Evolutionary conservation across 2,113 vertebrate genomes (phyloP), one percentile per base, ranked within the genome.

Genomic region (Charina bottae): DNA sequence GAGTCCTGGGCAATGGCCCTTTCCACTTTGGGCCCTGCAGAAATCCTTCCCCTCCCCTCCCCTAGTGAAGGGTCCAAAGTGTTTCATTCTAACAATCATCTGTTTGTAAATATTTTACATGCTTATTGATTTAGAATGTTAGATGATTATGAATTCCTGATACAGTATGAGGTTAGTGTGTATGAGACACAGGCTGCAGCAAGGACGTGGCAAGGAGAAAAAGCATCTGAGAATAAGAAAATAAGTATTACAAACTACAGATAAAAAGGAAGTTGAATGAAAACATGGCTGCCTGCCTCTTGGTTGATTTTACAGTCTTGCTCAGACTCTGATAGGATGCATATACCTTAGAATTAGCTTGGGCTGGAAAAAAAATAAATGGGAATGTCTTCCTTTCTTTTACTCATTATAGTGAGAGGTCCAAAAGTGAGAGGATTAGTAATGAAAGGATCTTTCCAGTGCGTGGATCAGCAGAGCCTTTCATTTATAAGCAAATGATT

Each of bases 61-160:
- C 83, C 90, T 88, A 86, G 10, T 84, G 62, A 93, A 95, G 95
- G 93, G 96, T 94, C 94, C 93, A 83, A 62, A 95, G 90, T 86
- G 93, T 95, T 95, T 97, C 92, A 95, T 97, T 96, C 78, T 92
- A 93, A 96, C 94, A 95, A 95, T 17, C 92, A 96, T 97, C 96
- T 85, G 54, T 96, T 94, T 97, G 97, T 98, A 98, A 98, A 98
- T 98, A 98, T 98, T 98, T 98, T 96, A 98, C 98, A 96, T 96
- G 96, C 96, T 96, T 96, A 97, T 97, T 97, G 97, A 97, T 97
- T 97, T 97, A 97, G 97, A 98, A 97, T 97, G 97, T 96, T 96
- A 95, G 96, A 96, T 97, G 93, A 98, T 97, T 97, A 98, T 97
- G 97, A 97, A 98, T 98, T 97, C 97, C 97, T 97, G 97, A 98